These are phyloP conservation scores for Sparus aurata DNA, from an alignment of 2,797 vertebrate genomes.

Conservation along the genomic window DNA sequence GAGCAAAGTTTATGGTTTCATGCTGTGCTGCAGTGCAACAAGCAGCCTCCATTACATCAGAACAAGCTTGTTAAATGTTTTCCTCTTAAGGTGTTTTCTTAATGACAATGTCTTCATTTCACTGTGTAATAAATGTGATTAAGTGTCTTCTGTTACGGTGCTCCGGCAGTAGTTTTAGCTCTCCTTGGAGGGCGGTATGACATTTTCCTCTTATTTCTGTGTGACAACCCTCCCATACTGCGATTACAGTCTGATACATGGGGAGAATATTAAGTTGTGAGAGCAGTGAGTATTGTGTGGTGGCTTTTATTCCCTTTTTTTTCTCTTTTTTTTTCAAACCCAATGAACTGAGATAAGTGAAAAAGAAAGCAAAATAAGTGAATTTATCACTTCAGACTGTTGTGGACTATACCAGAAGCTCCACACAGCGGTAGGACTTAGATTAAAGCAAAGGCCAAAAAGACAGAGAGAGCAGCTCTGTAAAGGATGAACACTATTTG, in stretches of 20 bases:
- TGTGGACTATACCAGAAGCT: slow-evolving; percentile 32
- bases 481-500: slow-evolving; percentile 47
- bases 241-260: slow-evolving; percentile 16
- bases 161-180: slow-evolving; percentile 48
- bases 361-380: slow-evolving; percentile 25
- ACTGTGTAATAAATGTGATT: slow-evolving; percentile 58
- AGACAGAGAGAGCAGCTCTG: slow-evolving; percentile 45
- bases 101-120: slow-evolving; percentile 56
- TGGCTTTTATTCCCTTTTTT: slow-evolving; percentile 23
- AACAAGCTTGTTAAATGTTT: slow-evolving; percentile 28
- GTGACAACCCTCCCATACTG: slow-evolving; percentile 37
- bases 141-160: slow-evolving; percentile 45
- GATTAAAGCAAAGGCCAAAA: slow-evolving; percentile 63
- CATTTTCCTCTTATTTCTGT: slow-evolving; percentile 54
- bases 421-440: slow-evolving; percentile 36
- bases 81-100: slow-evolving; percentile 17
- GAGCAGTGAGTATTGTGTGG: slow-evolving; percentile 28
- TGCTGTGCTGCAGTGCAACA: slow-evolving; percentile 3
- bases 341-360: slow-evolving; percentile 31
- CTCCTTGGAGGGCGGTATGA: slow-evolving; percentile 50
- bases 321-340: slow-evolving; percentile 28
- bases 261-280: slow-evolving; percentile 41
- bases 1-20: slow-evolving; percentile 6
- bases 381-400: slow-evolving; percentile 32
- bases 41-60: neutral